Evolutionary conservation across 2,888 invertebrate genomes (phyloP).

Genomic region (Drosophila conformis): DNA sequence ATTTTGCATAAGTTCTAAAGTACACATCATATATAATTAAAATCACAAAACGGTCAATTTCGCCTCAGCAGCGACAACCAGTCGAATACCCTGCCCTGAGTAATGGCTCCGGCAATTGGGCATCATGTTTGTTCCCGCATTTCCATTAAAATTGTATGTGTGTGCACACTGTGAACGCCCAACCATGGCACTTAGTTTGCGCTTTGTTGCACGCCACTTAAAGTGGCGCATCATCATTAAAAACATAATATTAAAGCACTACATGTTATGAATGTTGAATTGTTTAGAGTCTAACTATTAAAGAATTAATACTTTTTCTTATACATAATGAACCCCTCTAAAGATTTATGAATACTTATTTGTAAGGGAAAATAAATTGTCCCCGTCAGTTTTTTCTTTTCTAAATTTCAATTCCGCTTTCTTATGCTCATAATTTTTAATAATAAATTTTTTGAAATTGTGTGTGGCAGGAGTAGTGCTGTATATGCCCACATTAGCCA

Average conservation of each 20-base stretch:
- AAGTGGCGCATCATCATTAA: neutral
- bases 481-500: conserved; percentile 46
- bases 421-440: conserved; percentile 1
- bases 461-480: conserved; percentile 8
- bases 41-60: conserved; percentile 82
- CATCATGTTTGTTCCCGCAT: conserved; percentile 48
- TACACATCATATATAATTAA: conserved; percentile 83
- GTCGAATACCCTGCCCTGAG: conserved; percentile 28
- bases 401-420: conserved; percentile 1
- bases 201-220: neutral
- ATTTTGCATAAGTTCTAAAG: conserved; percentile 79
- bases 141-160: conserved; percentile 68
- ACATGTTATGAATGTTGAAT: neutral
- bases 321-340: neutral
- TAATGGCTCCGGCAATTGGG: conserved; percentile 59
- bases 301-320: neutral
- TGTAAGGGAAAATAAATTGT: neutral
- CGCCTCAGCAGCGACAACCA: conserved; percentile 40
- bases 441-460: conserved; percentile 6
- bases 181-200: neutral
- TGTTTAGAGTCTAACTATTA: neutral
- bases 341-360: neutral
- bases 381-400: neutral
- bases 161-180: conserved; percentile 20
- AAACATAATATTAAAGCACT: neutral